Percentiles rank a stretch among this genome's conserved stretches.
phyloP scores from a whole-genome alignment of 2,888 invertebrate genomes.

The Rosalia funebris region DNA sequence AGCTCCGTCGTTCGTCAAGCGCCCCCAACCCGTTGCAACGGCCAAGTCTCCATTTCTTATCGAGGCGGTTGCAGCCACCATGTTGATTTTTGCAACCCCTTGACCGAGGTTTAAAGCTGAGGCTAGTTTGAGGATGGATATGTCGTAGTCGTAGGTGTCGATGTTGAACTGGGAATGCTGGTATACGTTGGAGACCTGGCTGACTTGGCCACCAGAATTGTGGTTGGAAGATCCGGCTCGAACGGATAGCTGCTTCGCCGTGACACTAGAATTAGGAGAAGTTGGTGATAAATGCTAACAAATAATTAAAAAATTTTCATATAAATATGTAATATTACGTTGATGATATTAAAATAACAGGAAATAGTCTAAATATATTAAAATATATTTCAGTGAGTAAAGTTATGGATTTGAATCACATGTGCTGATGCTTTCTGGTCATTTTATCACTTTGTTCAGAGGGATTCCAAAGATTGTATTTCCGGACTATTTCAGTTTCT shows the following conservation, averaged over 20 bases:
- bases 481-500: no score
- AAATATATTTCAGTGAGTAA: no score
- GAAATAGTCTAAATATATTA: no score
- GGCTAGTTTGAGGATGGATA: conserved; percentile 65
- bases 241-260: conserved; percentile 47
- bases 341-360: no score
- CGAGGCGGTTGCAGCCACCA: conserved; percentile 60
- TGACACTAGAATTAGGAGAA: conserved; percentile 33
- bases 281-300: no score
- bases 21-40: conserved; percentile 49
- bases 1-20: conserved; percentile 33
- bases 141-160: conserved; percentile 66
- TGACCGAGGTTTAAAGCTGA: conserved; percentile 57
- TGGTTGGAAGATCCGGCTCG: conserved; percentile 67
- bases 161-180: conserved; percentile 65
- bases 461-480: no score
- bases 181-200: conserved; percentile 63
- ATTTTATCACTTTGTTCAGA: no score
- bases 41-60: conserved; percentile 46
- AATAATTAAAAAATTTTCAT: no score
- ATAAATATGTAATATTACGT: no score
- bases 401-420: no score
- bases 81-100: conserved; percentile 59
- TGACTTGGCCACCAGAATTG: conserved; percentile 67
- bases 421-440: no score